Evolutionary conservation across 2,888 invertebrate genomes (phyloP), one percentile per base, ranked within the genome.

Genomic region (Hypomecis punctinalis): DNA sequence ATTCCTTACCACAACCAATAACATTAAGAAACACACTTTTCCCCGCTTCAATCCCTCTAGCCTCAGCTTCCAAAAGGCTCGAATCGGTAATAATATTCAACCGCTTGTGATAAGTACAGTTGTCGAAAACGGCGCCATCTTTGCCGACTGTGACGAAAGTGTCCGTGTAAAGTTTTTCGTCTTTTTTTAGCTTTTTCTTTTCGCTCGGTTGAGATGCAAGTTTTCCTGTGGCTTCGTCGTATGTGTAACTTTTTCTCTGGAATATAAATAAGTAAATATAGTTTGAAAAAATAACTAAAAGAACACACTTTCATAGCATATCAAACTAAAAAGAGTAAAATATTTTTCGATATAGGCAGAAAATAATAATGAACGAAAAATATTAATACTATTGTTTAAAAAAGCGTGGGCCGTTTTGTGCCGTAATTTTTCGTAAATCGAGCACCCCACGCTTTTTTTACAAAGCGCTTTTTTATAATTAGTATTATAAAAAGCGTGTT

Each of bases 21-120:
- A 96, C 92, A 81, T 96, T 95, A 0, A 96, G 74, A 72, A 91
- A 96, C 0, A 95, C 95, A 7, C 85, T 85, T 43, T 90, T 94
- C 39, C 84, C 90, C 3, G 81, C 88, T 0, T 84, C 85, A 10
- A 82, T 82, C 0, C 94, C 95, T 23, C 95, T 88, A 0, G 87
- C 84, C 61, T 95, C 94, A 0, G 95, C 95, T 63, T 96, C 96
- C 13, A 95, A 74, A 0, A 96, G 79, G 46, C 95, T 85, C 10
- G 94, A 93, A 69, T 96, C 96, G 6, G 95, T 93, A 0, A 94
- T 82, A 10, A 95, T 86, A 36, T 91, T 86, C 52, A 94, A 79
- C 47, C 95, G 86, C 69, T 93, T 93, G 71, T 90, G 90, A 73
- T 91, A 94, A 39, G 85, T 85, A 45, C 87, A 86, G 59, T 89